These are phyloP conservation scores for Spea multiplicata DNA, from an alignment of 2,113 vertebrate genomes.

Conservation along the genomic window DNA sequence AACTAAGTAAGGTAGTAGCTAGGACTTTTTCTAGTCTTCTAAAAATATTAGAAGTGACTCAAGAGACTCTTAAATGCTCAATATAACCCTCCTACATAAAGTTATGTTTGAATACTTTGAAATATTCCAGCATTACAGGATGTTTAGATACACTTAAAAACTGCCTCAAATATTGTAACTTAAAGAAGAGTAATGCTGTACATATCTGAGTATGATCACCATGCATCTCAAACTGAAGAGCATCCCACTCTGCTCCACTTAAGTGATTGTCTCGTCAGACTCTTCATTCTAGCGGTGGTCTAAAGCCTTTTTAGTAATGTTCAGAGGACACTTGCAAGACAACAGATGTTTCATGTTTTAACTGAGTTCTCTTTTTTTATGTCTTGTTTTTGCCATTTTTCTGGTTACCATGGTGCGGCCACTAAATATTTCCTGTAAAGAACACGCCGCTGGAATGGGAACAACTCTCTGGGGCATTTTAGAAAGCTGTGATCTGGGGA, in stretches of 20 bases:
- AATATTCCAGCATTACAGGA: neutral
- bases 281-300: neutral
- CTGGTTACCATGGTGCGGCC: conserved; percentile 7
- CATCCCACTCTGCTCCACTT: neutral
- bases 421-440: conserved; percentile 20
- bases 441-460: neutral
- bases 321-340: neutral
- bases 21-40: no score
- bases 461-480: neutral
- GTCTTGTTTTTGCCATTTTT: neutral
- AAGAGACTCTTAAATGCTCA: neutral
- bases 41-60: neutral
- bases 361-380: neutral
- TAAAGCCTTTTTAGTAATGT: neutral
- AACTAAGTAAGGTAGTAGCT: no score
- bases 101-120: neutral
- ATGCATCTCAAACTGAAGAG: neutral
- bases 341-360: conserved; percentile 29
- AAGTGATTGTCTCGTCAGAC: neutral
- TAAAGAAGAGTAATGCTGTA: neutral
- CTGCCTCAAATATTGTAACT: neutral
- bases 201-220: no score
- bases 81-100: neutral
- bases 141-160: neutral
- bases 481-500: no score